Percentiles rank a stretch among this genome's conserved stretches.
phyloP scores from a whole-genome alignment of 2,888 invertebrate genomes.

The Lasioglossum lativentre region DNA sequence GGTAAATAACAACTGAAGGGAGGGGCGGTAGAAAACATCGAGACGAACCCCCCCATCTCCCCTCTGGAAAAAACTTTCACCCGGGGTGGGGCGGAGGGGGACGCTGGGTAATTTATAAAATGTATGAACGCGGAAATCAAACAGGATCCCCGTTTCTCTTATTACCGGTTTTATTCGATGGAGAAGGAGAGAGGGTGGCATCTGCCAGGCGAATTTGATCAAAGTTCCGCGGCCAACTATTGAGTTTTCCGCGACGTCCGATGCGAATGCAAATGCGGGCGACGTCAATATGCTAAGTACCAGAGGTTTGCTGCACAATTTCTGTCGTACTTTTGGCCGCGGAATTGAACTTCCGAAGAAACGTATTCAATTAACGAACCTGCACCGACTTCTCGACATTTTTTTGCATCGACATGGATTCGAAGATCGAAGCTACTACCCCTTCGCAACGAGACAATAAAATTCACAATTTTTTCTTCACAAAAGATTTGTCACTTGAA shows the following conservation, averaged over 20 bases:
- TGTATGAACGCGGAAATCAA: conserved; percentile 2
- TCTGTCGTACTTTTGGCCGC: background rate
- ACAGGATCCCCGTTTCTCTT: background rate
- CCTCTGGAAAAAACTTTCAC: background rate
- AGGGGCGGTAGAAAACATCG: background rate
- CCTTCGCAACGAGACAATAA: background rate
- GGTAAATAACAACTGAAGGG: background rate
- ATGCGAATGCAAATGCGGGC: background rate
- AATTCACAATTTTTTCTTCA: background rate
- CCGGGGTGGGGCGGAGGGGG: background rate
- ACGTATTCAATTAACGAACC: background rate
- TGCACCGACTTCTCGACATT: too few relatives aligned
- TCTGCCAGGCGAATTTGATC: background rate
- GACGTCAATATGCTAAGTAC: background rate
- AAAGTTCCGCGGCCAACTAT: background rate
- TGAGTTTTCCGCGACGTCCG: background rate
- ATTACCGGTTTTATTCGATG: background rate
- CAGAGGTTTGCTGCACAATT: background rate
- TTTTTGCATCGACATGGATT: background rate
- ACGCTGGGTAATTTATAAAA: background rate
- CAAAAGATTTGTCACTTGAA: too few relatives aligned
- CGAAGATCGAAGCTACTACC: background rate
- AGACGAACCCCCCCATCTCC: too few relatives aligned
- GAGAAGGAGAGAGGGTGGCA: background rate
- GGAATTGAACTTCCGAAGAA: background rate